These are phyloP conservation scores for Ceyx melanurus DNA, from an alignment of 2,113 vertebrate genomes.

Conservation along the genomic window DNA sequence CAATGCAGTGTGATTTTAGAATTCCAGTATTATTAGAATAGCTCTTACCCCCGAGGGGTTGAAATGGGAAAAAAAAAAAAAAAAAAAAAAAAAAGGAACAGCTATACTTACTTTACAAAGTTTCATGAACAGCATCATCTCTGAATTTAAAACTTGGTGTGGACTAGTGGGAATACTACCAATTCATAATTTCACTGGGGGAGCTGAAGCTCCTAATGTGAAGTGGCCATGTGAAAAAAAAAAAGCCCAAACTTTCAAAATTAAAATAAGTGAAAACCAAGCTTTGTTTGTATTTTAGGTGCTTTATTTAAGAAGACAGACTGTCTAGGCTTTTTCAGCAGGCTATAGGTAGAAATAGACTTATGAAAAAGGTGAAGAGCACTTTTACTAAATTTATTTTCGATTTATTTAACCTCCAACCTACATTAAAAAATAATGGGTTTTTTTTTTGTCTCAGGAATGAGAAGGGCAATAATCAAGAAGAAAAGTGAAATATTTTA, in stretches of 20 bases:
- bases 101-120: background rate
- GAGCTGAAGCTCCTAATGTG: background rate
- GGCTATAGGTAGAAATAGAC: background rate
- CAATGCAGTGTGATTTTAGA: constrained; percentile 22
- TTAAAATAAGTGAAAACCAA: background rate
- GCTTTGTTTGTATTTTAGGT: background rate
- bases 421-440: background rate
- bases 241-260: background rate
- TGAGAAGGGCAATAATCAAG: background rate
- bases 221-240: background rate
- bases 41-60: background rate
- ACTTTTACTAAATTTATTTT: background rate
- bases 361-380: background rate
- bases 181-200: background rate
- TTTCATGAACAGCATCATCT: background rate
- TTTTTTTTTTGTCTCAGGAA: background rate
- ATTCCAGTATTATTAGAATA: constrained; percentile 25
- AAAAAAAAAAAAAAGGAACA: background rate
- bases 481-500: background rate
- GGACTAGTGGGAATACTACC: background rate
- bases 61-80: background rate
- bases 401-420: background rate
- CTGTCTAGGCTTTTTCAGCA: background rate
- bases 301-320: background rate
- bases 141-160: background rate